phyloP scores from a whole-genome alignment of 2,888 invertebrate genomes.

The Empis livida region DNA sequence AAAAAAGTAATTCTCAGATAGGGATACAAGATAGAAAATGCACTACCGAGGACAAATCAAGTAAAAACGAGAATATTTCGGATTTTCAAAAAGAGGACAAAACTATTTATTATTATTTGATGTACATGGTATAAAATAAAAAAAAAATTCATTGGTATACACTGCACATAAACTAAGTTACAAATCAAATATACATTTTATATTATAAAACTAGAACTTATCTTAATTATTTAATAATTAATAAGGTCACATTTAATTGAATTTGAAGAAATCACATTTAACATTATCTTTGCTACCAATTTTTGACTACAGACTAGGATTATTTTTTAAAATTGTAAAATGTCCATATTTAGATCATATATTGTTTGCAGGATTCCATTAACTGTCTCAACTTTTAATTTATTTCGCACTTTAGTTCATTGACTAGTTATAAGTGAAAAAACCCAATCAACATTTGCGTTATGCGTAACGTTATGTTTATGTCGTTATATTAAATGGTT shows the following conservation, averaged over 20 bases:
- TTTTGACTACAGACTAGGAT: not conserved
- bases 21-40: not conserved
- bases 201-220: not conserved
- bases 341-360: not conserved
- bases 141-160: not conserved
- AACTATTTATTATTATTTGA: not conserved
- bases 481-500: no score
- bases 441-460: not conserved
- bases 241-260: not conserved
- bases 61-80: not conserved
- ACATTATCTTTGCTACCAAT: not conserved
- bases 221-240: not conserved
- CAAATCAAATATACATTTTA: not conserved
- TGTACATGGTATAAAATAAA: conserved; percentile 1
- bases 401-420: not conserved
- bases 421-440: not conserved
- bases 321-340: not conserved
- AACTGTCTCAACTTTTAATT: not conserved
- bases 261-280: no score
- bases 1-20: no score
- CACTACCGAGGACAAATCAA: no score
- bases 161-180: not conserved
- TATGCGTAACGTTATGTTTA: no score
- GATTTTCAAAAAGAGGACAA: not conserved
- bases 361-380: not conserved